Base-by-base conservation (phyloP, 2,888 invertebrate genomes). In the Adelphocoris suturalis region DNA sequence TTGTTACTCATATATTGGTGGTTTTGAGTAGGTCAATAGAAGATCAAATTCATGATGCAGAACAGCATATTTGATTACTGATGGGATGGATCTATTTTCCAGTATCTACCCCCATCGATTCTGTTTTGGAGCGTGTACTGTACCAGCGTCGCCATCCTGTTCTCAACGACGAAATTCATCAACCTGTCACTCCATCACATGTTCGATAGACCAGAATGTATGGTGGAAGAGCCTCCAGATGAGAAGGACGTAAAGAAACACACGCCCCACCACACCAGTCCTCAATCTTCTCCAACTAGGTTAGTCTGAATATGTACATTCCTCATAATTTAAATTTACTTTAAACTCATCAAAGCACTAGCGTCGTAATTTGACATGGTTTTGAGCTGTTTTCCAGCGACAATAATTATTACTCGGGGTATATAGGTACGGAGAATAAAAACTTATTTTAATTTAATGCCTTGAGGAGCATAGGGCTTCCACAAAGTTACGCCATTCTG, bases 141-240 rank as follows among this genome's bases (percentile, higher is more conserved):
- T 93, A 95, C 95, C 82, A 95, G 97, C 87, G 96, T 99, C 91
- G 96, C 97, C 47, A 92, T 97, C 88, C 94, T 98, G 90, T 98
- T 99, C 93, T 95, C 96, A 14, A 93, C 95, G 86, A 95, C 99
- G 91, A 99, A 99, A 94, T 94, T 97, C 90, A 94, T 97, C 92
- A 99, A 99, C 94, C 97, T 97, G 94, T 96, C 96, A 78, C 95
- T 99, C 90, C 99, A 99, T 94, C 96, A 96, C 92, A 96, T 99
- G 94, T 99, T 98, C 94, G 99, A 99, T 94, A 98, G 98, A 16
- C 97, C 97, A n/a, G 98, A 98, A 93, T 96, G 96, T 93, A 95
- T 97, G 93, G 95, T 93, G 94, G 96, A 94, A 94, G 92, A 92
- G 90, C 92, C 94, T 27, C 80, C 90, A 13, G 91, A 91, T 68